Conservation (phyloP, 2,888 invertebrate genomes). For the Rugalucina vietnamica region DNA sequence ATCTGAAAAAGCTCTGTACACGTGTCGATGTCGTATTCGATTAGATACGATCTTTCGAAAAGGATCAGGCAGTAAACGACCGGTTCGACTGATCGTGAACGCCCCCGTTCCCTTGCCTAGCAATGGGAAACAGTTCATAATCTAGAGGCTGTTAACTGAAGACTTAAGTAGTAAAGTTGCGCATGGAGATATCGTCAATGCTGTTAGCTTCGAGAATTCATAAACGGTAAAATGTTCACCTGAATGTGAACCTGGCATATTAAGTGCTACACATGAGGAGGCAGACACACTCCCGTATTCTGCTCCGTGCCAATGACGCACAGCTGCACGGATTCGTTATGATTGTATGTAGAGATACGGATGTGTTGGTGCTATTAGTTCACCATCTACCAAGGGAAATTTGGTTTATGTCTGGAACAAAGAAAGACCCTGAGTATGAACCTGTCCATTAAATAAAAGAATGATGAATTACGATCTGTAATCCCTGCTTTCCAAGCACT, state of each 20-base stretch:
- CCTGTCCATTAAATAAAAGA: background rate
- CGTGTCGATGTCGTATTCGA: background rate
- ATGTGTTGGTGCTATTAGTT: background rate
- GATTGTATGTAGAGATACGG: background rate
- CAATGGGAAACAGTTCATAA: background rate
- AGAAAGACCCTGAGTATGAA: background rate
- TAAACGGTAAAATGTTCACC: background rate
- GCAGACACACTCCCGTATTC: background rate
- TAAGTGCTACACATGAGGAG: slow-evolving; percentile 3
- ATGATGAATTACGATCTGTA: background rate
- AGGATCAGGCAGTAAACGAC: background rate
- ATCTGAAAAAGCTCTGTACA: background rate
- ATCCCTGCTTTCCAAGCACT: background rate
- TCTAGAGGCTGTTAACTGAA: background rate
- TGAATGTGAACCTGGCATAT: background rate
- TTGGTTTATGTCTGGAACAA: background rate
- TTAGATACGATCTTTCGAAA: background rate
- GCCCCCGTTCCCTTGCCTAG: background rate
- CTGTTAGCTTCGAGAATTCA: background rate
- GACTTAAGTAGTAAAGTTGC: background rate
- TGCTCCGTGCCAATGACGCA: background rate
- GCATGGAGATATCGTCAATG: background rate
- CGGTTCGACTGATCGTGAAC: background rate
- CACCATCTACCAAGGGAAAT: slow-evolving; percentile 2
- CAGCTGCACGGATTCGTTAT: background rate